Evolutionary conservation across 2,888 invertebrate species (phyloP).

Genomic region (Lomographa bimaculata): DNA sequence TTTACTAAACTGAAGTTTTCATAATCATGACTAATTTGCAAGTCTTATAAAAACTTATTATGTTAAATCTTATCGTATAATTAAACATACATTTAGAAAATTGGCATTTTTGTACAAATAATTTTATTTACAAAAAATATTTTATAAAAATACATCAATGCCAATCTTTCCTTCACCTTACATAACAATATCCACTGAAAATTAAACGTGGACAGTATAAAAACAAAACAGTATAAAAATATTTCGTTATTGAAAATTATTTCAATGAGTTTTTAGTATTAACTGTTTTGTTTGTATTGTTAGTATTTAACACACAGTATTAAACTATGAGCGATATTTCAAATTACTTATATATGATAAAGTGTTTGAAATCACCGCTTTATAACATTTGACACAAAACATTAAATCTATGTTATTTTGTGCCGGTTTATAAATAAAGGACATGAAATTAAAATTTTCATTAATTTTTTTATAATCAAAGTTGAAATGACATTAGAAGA

Average conservation of each 20-base stretch:
- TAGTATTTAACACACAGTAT: conserved; percentile 67
- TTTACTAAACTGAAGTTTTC: conserved; percentile 11
- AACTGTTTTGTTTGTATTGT: conserved; percentile 48
- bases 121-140: not conserved
- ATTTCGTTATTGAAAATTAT: too few relatives aligned
- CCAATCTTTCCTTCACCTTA: conserved; percentile 68
- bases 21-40: conserved; percentile 20
- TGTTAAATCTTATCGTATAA: conserved; percentile 57
- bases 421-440: conserved; percentile 19
- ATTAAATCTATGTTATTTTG: conserved; percentile 22
- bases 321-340: conserved; percentile 39
- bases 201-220: conserved; percentile 30
- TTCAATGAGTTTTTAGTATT: not conserved
- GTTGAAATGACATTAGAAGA: too few relatives aligned
- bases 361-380: conserved; percentile 7
- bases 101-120: conserved; percentile 38
- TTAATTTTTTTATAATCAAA: too few relatives aligned
- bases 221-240: conserved; percentile 30
- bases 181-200: conserved; percentile 45
- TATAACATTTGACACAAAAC: conserved; percentile 25
- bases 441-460: not conserved
- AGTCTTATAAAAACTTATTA: conserved; percentile 46
- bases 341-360: conserved; percentile 24
- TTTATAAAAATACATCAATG: conserved; percentile 24
- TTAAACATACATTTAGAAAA: conserved; percentile 59